Conservation (phyloP, 1,140 invertebrate genomes). For the Periplaneta americana region DNA sequence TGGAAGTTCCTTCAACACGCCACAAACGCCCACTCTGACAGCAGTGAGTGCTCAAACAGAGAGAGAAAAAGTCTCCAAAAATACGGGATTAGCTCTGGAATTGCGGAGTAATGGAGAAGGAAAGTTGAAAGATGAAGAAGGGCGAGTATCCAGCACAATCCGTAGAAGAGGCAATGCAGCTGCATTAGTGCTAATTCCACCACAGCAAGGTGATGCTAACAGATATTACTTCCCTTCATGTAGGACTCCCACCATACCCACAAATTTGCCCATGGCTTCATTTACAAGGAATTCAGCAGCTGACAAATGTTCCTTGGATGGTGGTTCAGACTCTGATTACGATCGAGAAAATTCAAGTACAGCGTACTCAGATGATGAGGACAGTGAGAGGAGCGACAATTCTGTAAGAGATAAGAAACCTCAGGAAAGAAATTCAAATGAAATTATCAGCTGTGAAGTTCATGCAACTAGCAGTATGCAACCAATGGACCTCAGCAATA, state of each 20-base stretch:
- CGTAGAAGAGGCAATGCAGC: conserved; percentile 2
- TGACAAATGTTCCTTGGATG: background rate
- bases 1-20: background rate
- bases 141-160: conserved; percentile 24
- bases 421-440: background rate
- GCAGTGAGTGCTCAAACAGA: conserved; percentile 26
- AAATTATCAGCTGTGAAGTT: background rate
- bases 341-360: conserved; percentile 36
- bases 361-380: conserved; percentile 18
- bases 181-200: background rate
- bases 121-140: conserved; percentile 20
- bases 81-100: conserved; percentile 3
- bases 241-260: conserved; percentile 15
- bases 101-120: background rate
- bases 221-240: conserved; percentile 40
- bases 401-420: background rate
- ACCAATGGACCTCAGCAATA: background rate
- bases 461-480: background rate
- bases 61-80: conserved; percentile 23
- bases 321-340: conserved; percentile 35
- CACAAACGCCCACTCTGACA: conserved; percentile 18
- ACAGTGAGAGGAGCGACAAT: background rate
- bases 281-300: background rate
- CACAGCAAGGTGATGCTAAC: background rate
- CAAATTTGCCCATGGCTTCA: background rate